Evolutionary conservation across 2,888 invertebrate genomes (phyloP).

Genomic region (Spodoptera exigua): DNA sequence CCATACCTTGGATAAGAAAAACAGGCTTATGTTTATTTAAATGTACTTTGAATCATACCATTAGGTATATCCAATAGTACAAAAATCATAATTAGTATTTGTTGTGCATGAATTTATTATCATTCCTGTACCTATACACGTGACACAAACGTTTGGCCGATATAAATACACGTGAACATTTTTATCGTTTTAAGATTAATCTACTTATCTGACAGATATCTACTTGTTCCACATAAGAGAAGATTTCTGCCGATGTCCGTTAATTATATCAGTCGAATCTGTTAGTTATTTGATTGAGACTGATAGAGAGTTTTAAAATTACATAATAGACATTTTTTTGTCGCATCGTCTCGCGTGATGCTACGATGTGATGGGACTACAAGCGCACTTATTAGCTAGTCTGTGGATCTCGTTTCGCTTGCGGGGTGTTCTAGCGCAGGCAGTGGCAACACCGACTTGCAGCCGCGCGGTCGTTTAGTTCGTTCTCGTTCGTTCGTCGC

Average conservation of each 20-base stretch:
- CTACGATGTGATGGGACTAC: slow-evolving; percentile 66
- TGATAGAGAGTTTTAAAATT: slow-evolving; percentile 64
- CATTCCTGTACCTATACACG: slow-evolving; percentile 30
- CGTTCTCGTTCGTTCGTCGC: slow-evolving; percentile 68
- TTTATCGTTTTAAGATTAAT: slow-evolving; percentile 44
- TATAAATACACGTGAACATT: slow-evolving; percentile 12
- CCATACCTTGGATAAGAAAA: too few species aligned
- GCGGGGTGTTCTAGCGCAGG: slow-evolving; percentile 70
- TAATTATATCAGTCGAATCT: slow-evolving; percentile 18
- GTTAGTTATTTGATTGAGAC: slow-evolving; percentile 35
- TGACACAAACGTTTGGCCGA: slow-evolving; percentile 17
- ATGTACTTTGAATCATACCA: too few species aligned
- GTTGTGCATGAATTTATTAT: slow-evolving; percentile 11
- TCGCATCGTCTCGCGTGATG: slow-evolving; percentile 63
- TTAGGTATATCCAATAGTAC: too few species aligned
- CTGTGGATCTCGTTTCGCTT: slow-evolving; percentile 70
- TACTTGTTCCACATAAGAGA: background rate
- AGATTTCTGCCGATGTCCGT: slow-evolving; percentile 5
- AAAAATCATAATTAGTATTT: too few species aligned
- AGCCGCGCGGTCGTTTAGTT: slow-evolving; percentile 78
- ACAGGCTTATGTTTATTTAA: too few species aligned
- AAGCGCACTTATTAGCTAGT: slow-evolving; percentile 54
- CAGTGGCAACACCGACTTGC: slow-evolving; percentile 86
- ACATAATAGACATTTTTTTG: slow-evolving; percentile 62
- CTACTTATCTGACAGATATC: slow-evolving; percentile 28